phyloP scores from a whole-genome alignment of 2,888 invertebrate genomes.

The Pseudoips prasinana region DNA sequence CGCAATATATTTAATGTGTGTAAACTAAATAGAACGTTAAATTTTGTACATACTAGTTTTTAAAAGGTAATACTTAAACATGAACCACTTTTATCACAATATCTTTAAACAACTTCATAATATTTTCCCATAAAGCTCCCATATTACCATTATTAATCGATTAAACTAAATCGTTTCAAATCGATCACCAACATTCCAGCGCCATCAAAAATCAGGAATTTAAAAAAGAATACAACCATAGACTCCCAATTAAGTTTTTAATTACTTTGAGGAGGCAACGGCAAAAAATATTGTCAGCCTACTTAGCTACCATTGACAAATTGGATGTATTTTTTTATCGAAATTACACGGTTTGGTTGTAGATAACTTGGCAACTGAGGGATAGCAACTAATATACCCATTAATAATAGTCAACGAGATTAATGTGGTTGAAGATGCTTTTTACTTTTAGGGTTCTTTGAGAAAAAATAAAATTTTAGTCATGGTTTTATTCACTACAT shows the following conservation, averaged over 20 bases:
- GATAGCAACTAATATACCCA: slow-evolving; percentile 54
- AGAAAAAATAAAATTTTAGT: not conserved
- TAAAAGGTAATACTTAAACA: too few relatives aligned
- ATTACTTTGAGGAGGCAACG: too few relatives aligned
- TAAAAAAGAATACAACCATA: slow-evolving; percentile 25
- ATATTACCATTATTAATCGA: too few relatives aligned
- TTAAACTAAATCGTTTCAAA: slow-evolving; percentile 3
- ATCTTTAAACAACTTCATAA: too few relatives aligned
- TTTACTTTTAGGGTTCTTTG: slow-evolving; percentile 15
- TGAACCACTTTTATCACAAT: too few relatives aligned
- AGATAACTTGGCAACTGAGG: slow-evolving; percentile 52
- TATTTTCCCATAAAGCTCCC: too few relatives aligned
- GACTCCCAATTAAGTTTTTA: slow-evolving; percentile 53
- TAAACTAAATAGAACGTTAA: too few relatives aligned
- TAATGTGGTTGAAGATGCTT: slow-evolving; percentile 28
- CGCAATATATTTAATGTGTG: too few relatives aligned
- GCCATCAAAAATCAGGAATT: slow-evolving; percentile 27
- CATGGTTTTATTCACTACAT: too few relatives aligned
- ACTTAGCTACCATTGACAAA: slow-evolving; percentile 50
- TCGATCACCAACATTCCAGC: slow-evolving; percentile 13
- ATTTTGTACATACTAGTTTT: too few relatives aligned
- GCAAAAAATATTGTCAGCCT: slow-evolving; percentile 47
- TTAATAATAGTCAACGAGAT: slow-evolving; percentile 55
- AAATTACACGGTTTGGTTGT: slow-evolving; percentile 44
- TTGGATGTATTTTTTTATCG: slow-evolving; percentile 42